A percentile compares a stretch with the other conserved stretches of the same genome.
phyloP scores from a whole-genome alignment of 2,797 vertebrate species.

The Merluccius polli region DNA sequence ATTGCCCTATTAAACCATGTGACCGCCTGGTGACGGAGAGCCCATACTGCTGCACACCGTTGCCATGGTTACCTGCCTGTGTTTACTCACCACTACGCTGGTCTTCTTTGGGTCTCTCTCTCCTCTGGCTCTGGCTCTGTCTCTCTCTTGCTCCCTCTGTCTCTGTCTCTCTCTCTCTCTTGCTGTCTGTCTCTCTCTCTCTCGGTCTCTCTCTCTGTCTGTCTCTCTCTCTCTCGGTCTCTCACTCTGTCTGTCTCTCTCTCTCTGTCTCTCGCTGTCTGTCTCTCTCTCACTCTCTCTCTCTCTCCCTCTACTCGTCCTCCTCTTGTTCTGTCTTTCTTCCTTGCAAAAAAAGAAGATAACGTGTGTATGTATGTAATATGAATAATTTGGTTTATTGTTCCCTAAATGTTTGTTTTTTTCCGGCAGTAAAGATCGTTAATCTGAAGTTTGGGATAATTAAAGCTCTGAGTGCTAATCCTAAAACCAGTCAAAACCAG shows the following conservation, averaged over 20 bases:
- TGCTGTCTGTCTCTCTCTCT: slow-evolving; percentile 23
- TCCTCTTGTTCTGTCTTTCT: not conserved
- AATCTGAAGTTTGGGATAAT: slow-evolving; percentile 57
- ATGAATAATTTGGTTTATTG: not conserved
- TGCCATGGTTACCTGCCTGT: slow-evolving; percentile 10
- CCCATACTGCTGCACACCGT: slow-evolving; percentile 24
- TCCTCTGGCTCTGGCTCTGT: slow-evolving; percentile 18
- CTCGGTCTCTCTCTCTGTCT: not conserved
- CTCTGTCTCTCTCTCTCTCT: not conserved
- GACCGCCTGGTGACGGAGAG: slow-evolving; percentile 36
- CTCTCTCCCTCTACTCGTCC: too few relatives aligned
- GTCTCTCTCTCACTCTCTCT: too few relatives aligned
- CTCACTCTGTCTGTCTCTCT: slow-evolving; percentile 19
- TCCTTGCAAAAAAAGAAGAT: too few relatives aligned
- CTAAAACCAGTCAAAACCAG: slow-evolving; percentile 49
- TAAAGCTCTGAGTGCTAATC: slow-evolving; percentile 57
- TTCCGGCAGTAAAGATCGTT: slow-evolving; percentile 46
- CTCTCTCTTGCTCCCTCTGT: slow-evolving; percentile 9
- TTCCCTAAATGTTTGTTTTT: not conserved
- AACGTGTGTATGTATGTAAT: not conserved
- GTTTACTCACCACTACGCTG: slow-evolving; percentile 21
- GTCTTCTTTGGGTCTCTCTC: slow-evolving; percentile 18
- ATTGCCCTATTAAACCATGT: slow-evolving; percentile 32
- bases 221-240: not conserved
- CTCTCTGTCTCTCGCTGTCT: not conserved